Evolutionary conservation across 2,113 vertebrate genomes (phyloP).

Genomic region (Polyodon spathula): DNA sequence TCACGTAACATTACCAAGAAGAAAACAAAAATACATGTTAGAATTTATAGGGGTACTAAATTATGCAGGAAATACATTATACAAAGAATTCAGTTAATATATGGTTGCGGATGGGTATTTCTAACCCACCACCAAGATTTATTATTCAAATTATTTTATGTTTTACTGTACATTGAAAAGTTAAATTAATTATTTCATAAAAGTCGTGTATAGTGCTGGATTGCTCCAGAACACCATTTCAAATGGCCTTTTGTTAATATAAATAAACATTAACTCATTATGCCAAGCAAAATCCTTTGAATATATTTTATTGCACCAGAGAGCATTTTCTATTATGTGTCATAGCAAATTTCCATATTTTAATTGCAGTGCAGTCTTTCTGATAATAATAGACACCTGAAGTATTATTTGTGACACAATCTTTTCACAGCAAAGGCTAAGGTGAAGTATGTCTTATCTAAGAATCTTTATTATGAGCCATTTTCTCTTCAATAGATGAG

Average conservation of each 20-base stretch:
- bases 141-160: background rate
- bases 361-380: constrained; percentile 27
- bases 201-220: no score
- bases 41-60: background rate
- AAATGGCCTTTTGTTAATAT: no score
- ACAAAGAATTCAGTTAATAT: background rate
- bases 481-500: constrained; percentile 16
- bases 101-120: background rate
- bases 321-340: background rate
- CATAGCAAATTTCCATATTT: constrained; percentile 9
- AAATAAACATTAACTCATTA: background rate
- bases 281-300: background rate
- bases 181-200: no score
- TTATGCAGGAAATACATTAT: background rate
- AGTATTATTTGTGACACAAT: constrained; percentile 25
- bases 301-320: background rate
- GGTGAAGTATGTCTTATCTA: constrained; percentile 19
- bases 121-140: background rate
- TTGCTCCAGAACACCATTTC: no score
- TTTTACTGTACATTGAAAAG: background rate
- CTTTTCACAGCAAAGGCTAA: constrained; percentile 19
- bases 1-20: background rate
- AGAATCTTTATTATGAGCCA: constrained; percentile 10
- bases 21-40: background rate
- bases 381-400: constrained; percentile 19